Percentiles rank a stretch among this genome's conserved stretches.
Evolutionary conservation across 2,888 invertebrate species (phyloP).

Genomic region (Onchidella celtica): DNA sequence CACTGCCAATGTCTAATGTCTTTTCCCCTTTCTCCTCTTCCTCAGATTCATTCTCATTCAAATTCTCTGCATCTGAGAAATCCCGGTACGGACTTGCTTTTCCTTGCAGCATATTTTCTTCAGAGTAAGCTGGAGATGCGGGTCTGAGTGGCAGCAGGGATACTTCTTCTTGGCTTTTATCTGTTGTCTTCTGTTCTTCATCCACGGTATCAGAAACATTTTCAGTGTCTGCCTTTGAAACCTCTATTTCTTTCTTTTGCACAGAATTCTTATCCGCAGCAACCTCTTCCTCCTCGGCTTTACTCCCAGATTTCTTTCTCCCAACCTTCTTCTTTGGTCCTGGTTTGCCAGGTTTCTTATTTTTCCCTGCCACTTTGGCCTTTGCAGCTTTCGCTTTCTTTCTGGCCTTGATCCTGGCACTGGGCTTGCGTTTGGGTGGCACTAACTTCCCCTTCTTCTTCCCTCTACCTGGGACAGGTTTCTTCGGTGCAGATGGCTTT

Average conservation of each 20-base stretch:
- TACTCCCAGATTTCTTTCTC: conserved; percentile 28
- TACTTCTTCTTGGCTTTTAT: conserved; percentile 8
- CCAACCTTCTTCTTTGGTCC: conserved; percentile 37
- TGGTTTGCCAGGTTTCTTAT: conserved; percentile 37
- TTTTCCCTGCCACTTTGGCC: conserved; percentile 31
- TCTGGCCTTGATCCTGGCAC: conserved; percentile 41
- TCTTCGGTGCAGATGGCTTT: conserved; percentile 24
- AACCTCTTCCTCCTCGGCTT: conserved; percentile 22
- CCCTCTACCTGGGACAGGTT: not conserved
- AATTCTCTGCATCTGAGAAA: conserved; percentile 62
- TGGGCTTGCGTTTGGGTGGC: conserved; percentile 44
- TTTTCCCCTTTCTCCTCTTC: conserved; percentile 31
- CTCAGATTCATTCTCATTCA: conserved; percentile 45
- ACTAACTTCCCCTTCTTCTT: conserved; percentile 24
- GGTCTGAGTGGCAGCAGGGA: not conserved
- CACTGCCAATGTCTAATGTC: conserved; percentile 1
- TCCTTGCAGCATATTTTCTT: conserved; percentile 54
- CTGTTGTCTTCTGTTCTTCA: conserved; percentile 42
- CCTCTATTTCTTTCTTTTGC: conserved; percentile 39
- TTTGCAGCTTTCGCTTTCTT: conserved; percentile 24
- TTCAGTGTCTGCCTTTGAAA: conserved; percentile 44
- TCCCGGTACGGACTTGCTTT: conserved; percentile 55
- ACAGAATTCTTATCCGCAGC: conserved; percentile 9
- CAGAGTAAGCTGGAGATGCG: conserved; percentile 44
- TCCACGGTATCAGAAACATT: not conserved